Base-by-base conservation (phyloP, 2,888 invertebrate species). In the Drosophila paramelanica region DNA sequence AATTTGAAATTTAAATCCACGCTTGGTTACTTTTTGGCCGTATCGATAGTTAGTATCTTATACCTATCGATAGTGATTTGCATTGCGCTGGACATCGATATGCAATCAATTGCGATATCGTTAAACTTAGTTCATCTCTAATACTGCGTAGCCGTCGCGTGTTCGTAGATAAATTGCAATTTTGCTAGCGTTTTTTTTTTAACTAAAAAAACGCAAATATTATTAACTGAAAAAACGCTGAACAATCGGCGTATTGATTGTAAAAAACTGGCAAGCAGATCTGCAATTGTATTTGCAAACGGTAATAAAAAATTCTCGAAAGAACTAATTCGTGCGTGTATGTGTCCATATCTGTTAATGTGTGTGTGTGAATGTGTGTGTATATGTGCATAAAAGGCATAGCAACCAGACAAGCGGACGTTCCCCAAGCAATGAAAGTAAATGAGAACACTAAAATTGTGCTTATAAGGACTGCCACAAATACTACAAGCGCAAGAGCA, bases 391-490 rank as follows among this genome's bases (percentile, higher is more conserved):
- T 79, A 76, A 78, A 78, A 78, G 79, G 79, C 77, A 79, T 71
- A 79, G 79, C 79, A 79, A 79, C 80, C 77, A 67, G 69, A 68
- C 69, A 73, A 75, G 62, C 72, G 61, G 77, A 60, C 64, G 52
- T 52, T 65, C 68, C 47, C 53, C 69, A 62, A 55, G 79, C 62
- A 77, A 73, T 66, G 73, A 76, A 75, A 79, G 76, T 62, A 71
- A 77, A 71, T 75, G 58, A 80, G 72, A 80, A 67, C 47, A 65
- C 53, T 31, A 45, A 57, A 78, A 65, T 68, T 83, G 81, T 81
- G 67, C 84, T 81, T 79, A 81, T 79, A 84, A 84, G 81, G 81
- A 79, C 62, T 71, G 78, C 49, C 38, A 61, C 46, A 67, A 67
- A 36, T 46, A 42, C 36, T 66, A 36, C 62, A 52, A 56, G 17